phyloP scores from a whole-genome alignment of 1,140 invertebrate genomes.

The Phocides pigmalion region DNA sequence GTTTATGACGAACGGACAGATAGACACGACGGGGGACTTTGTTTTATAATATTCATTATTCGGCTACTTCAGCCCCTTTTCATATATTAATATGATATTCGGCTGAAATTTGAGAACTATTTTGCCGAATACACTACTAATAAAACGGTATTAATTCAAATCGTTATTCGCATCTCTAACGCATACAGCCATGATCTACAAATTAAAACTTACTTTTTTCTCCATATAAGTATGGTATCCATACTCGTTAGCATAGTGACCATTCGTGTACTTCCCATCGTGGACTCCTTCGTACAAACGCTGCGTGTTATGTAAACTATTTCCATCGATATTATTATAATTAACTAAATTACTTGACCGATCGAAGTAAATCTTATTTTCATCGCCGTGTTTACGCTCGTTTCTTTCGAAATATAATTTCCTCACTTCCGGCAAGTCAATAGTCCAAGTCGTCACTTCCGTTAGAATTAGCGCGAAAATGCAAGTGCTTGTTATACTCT shows the following conservation, averaged over 20 bases:
- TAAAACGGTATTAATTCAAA: too few species aligned
- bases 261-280: conserved; percentile 13
- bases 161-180: too few species aligned
- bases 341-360: conserved; percentile 14
- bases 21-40: too few species aligned
- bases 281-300: conserved; percentile 1
- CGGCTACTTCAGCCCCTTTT: too few species aligned
- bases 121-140: too few species aligned
- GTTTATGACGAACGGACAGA: too few species aligned
- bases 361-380: conserved; percentile 29
- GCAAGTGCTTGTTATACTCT: conserved; percentile 19
- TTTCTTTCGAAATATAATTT: conserved; percentile 45
- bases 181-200: neutral
- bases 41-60: too few species aligned
- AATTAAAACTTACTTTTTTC: conserved; percentile 52
- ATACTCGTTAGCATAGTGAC: conserved; percentile 49
- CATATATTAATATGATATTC: too few species aligned
- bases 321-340: conserved; percentile 36
- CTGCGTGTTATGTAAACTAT: conserved; percentile 18
- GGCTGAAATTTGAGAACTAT: too few species aligned
- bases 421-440: conserved; percentile 59
- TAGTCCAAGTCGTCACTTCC: conserved; percentile 56
- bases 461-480: conserved; percentile 36
- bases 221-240: conserved; percentile 54
- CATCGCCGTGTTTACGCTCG: conserved; percentile 26